Percentiles rank a stretch among this genome's conserved stretches.
Conservation (phyloP, 2,888 invertebrate species). For the Harmothoe impar region DNA sequence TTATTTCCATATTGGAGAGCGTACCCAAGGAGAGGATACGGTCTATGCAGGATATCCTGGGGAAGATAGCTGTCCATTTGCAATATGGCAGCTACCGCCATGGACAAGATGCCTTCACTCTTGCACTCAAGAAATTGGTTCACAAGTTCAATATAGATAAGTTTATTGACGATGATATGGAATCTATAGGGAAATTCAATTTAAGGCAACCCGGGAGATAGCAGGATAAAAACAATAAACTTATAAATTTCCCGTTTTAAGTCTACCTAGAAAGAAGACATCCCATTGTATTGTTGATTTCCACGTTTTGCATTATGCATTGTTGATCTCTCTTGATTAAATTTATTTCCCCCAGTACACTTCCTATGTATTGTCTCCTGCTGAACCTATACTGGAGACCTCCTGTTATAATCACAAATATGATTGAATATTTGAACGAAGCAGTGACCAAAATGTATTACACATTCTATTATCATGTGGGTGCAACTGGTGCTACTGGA, state of each 20-base stretch:
- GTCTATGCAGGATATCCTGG: constrained; percentile 41
- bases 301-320: too few relatives aligned
- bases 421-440: too few relatives aligned
- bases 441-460: too few relatives aligned
- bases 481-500: too few relatives aligned
- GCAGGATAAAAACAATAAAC: background rate
- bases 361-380: too few relatives aligned
- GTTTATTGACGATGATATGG: constrained; percentile 23
- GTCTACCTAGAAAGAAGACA: too few relatives aligned
- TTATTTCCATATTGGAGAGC: constrained; percentile 33
- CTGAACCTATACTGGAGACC: too few relatives aligned
- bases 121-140: constrained; percentile 46
- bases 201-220: background rate
- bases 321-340: too few relatives aligned
- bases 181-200: background rate
- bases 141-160: constrained; percentile 42
- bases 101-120: constrained; percentile 63
- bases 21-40: background rate
- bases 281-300: too few relatives aligned
- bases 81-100: constrained; percentile 59
- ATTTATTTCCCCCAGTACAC: too few relatives aligned
- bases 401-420: too few relatives aligned
- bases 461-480: too few relatives aligned
- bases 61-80: constrained; percentile 44
- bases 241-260: background rate